Conservation (phyloP, 2,113 vertebrate genomes). For the Picathartes gymnocephalus region DNA sequence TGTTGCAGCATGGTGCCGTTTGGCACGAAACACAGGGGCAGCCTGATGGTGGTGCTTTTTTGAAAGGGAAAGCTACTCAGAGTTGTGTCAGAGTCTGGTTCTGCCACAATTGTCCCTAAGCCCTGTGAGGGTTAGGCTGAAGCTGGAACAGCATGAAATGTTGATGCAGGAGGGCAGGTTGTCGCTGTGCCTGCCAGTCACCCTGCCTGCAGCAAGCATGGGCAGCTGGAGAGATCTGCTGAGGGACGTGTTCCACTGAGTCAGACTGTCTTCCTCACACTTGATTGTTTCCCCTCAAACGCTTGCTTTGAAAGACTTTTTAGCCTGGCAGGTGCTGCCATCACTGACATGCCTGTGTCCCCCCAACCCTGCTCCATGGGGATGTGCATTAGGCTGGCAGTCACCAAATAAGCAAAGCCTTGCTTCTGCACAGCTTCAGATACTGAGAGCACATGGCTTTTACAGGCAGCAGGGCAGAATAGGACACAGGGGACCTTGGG, state of each 20-base stretch:
- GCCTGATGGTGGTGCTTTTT: not conserved
- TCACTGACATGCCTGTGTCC: not conserved
- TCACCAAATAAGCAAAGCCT: not conserved
- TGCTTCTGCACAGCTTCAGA: not conserved
- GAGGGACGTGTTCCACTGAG: not conserved
- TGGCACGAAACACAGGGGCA: not conserved
- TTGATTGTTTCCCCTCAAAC: not conserved
- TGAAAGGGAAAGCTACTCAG: not conserved
- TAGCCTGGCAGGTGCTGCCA: not conserved
- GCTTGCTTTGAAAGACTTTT: not conserved
- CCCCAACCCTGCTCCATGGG: accelerated
- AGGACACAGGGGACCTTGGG: not conserved
- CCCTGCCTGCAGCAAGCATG: not conserved
- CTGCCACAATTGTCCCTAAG: not conserved
- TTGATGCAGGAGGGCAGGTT: not conserved
- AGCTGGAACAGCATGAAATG: not conserved
- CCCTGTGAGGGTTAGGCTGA: not conserved
- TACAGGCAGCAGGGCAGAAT: not conserved
- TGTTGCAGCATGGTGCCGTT: not conserved
- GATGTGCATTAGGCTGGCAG: not conserved
- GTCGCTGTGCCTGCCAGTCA: not conserved
- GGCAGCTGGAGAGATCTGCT: not conserved
- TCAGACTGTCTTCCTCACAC: not conserved
- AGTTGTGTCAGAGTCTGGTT: not conserved
- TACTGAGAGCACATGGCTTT: not conserved